Conservation (phyloP, 2,888 invertebrate genomes). For the Parasteatoda lunata region DNA sequence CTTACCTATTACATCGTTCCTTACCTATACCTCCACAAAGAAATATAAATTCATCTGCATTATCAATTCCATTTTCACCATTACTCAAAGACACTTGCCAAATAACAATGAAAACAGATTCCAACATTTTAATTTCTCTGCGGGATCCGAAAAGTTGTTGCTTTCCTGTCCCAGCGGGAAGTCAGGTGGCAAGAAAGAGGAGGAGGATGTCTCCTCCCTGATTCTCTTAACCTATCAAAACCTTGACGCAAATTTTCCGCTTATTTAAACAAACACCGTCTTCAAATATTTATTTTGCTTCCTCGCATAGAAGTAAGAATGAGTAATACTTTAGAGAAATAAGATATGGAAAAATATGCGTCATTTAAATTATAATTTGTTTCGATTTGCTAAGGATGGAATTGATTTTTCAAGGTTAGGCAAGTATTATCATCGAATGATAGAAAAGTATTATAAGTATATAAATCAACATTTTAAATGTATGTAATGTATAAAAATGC, state of each 20-base stretch:
- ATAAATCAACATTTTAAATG: no score
- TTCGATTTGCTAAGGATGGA: not conserved
- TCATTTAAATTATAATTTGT: not conserved
- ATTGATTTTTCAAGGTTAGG: not conserved
- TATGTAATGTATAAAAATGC: no score
- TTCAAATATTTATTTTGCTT: slow-evolving; percentile 1
- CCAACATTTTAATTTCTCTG: not conserved
- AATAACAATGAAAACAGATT: not conserved
- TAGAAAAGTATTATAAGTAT: no score
- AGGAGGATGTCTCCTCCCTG: not conserved
- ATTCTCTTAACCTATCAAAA: slow-evolving; percentile 2
- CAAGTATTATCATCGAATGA: no score
- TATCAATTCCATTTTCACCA: slow-evolving; percentile 1
- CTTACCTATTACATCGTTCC: no score
- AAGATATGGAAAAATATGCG: not conserved
- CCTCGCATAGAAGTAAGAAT: not conserved
- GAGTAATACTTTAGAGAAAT: not conserved
- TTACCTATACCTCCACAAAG: no score
- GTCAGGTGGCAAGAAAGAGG: not conserved
- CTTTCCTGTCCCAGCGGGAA: not conserved
- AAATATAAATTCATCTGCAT: not conserved
- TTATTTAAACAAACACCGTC: not conserved
- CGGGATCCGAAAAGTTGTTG: not conserved
- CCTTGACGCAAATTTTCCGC: not conserved
- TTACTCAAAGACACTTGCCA: not conserved